phyloP scores from a whole-genome alignment of 2,888 invertebrate species.

The Macrophya alboannulata region DNA sequence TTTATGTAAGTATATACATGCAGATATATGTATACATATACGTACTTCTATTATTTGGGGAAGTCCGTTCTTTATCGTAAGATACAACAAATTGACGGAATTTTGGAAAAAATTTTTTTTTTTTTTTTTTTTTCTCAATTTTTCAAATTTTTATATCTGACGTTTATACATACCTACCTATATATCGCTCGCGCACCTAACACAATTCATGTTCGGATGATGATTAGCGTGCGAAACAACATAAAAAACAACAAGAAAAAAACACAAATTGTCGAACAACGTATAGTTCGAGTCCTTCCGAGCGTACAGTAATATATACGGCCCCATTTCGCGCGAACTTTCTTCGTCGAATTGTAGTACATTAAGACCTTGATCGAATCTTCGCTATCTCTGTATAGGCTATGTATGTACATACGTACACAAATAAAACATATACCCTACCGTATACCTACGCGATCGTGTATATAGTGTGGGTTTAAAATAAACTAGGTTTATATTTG shows the following conservation, averaged over 20 bases:
- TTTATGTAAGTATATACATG: too few species aligned
- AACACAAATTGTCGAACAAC: neutral
- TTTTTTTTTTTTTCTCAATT: neutral
- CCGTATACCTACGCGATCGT: neutral
- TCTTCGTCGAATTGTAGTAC: slow-evolving; percentile 26
- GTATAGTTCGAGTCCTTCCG: neutral
- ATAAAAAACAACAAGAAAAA: neutral
- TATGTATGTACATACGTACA: neutral
- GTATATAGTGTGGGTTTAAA: neutral
- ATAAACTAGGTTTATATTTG: slow-evolving; percentile 11
- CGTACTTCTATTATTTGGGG: neutral
- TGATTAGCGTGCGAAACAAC: neutral
- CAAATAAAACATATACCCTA: too few species aligned
- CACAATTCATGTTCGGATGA: neutral
- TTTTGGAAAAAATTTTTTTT: neutral
- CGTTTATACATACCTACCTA: too few species aligned
- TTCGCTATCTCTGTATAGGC: neutral
- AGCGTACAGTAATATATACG: neutral
- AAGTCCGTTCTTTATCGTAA: neutral
- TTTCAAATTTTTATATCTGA: too few species aligned
- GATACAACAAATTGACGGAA: too few species aligned
- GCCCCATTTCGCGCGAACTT: slow-evolving; percentile 26
- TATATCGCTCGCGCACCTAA: neutral
- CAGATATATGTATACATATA: too few species aligned
- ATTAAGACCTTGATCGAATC: slow-evolving; percentile 46